phyloP scores from a whole-genome alignment of 2,888 invertebrate species.

The Latrodectus elegans region DNA sequence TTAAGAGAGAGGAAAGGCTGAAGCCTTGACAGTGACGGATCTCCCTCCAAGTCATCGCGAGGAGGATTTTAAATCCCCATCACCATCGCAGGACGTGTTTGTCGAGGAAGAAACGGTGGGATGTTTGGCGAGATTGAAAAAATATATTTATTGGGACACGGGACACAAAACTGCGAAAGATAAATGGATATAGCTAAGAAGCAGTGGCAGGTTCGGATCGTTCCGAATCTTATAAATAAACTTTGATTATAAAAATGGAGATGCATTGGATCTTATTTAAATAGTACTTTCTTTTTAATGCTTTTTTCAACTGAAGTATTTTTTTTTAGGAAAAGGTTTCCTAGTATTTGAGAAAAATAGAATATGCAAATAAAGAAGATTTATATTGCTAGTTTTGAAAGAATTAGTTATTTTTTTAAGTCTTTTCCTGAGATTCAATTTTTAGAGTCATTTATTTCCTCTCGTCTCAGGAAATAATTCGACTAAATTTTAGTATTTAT shows the following conservation, averaged over 20 bases:
- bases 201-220: neutral
- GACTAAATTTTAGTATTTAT: too few species aligned
- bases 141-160: neutral
- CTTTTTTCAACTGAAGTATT: too few species aligned
- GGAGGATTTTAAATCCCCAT: slow-evolving; percentile 3
- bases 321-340: too few species aligned
- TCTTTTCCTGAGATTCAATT: too few species aligned
- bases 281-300: too few species aligned
- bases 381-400: too few species aligned
- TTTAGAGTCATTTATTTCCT: too few species aligned
- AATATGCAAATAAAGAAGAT: too few species aligned
- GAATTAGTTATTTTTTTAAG: too few species aligned
- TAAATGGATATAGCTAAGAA: neutral
- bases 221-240: neutral
- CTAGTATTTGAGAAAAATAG: too few species aligned
- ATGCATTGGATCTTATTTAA: too few species aligned
- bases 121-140: neutral
- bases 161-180: neutral
- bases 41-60: neutral
- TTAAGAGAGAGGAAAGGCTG: neutral
- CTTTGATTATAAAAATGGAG: neutral
- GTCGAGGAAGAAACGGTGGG: neutral
- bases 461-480: too few species aligned
- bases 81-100: neutral
- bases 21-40: neutral